Conservation (phyloP, 2,797 vertebrate species). For the Natrix natrix region DNA sequence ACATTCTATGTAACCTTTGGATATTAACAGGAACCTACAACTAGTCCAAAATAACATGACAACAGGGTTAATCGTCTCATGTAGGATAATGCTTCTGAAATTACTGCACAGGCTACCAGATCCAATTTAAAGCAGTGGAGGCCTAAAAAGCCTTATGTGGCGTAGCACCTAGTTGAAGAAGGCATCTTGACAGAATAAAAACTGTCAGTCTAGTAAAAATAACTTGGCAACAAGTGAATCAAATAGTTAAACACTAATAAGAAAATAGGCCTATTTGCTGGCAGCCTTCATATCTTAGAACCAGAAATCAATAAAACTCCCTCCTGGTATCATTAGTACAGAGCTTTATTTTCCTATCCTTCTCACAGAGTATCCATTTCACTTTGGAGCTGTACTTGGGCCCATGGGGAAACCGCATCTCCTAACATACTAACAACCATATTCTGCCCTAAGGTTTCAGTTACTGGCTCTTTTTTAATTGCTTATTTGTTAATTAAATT, state of each 20-base stretch:
- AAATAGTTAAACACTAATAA: not conserved
- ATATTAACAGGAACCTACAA: not conserved
- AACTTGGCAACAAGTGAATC: not conserved
- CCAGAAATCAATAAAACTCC: not conserved
- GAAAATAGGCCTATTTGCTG: not conserved
- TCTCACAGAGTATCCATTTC: not conserved
- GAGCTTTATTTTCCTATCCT: not conserved
- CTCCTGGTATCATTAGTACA: not conserved
- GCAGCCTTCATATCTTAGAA: not conserved
- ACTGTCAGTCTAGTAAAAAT: not conserved
- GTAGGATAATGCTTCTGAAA: not conserved
- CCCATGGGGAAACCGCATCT: not conserved
- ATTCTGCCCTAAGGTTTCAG: not conserved
- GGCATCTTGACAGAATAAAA: not conserved
- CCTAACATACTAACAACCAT: not conserved
- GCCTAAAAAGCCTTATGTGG: not conserved
- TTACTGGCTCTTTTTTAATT: not conserved
- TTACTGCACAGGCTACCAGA: not conserved
- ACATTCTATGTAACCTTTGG: not conserved
- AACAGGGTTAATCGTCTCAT: not conserved
- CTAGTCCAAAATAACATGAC: not conserved
- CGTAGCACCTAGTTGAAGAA: not conserved
- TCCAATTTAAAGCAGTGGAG: not conserved
- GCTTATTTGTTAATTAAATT: not conserved
- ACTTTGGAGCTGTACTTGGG: not conserved